Percentiles rank a stretch among this genome's conserved stretches.
Evolutionary conservation across 2,113 vertebrate species (phyloP).

Genomic region (Cyprinus carpio): DNA sequence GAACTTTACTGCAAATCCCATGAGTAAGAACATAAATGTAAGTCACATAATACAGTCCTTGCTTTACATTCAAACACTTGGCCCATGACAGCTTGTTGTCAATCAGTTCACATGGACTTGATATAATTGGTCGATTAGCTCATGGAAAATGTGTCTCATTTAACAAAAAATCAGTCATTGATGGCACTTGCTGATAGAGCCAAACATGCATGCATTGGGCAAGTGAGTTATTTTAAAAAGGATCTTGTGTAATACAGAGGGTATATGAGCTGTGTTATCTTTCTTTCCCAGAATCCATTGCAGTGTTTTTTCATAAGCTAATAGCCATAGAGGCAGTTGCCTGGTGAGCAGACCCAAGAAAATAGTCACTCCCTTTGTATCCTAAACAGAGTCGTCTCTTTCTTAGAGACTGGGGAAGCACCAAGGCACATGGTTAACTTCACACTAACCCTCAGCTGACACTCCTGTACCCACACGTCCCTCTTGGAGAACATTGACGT

Average conservation of each 20-base stretch:
- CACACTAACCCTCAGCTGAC: conserved; percentile 23
- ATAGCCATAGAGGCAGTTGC: conserved; percentile 51
- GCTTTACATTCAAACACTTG: conserved; percentile 8
- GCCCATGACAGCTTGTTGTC: neutral
- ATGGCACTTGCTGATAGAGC: conserved; percentile 1
- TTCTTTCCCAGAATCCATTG: conserved; percentile 43
- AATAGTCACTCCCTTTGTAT: conserved; percentile 54
- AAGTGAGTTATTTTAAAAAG: conserved; percentile 16
- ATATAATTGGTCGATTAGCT: neutral
- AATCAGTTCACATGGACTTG: neutral
- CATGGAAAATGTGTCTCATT: conserved; percentile 16
- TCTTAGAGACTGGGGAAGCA: conserved; percentile 33
- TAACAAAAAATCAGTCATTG: conserved; percentile 9
- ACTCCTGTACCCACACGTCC: conserved; percentile 3
- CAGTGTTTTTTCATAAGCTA: conserved; percentile 50
- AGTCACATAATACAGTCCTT: neutral
- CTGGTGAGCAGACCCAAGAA: conserved; percentile 42
- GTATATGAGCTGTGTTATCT: conserved; percentile 39
- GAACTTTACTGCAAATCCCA: neutral
- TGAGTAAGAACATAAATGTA: neutral
- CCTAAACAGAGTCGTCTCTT: conserved; percentile 55
- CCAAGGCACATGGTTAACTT: conserved; percentile 44
- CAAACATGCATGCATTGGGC: neutral
- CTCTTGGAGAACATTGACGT: neutral
- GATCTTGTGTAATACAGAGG: conserved; percentile 30